phyloP scores from a whole-genome alignment of 2,797 vertebrate species.

The Gymnodraco acuticeps region DNA sequence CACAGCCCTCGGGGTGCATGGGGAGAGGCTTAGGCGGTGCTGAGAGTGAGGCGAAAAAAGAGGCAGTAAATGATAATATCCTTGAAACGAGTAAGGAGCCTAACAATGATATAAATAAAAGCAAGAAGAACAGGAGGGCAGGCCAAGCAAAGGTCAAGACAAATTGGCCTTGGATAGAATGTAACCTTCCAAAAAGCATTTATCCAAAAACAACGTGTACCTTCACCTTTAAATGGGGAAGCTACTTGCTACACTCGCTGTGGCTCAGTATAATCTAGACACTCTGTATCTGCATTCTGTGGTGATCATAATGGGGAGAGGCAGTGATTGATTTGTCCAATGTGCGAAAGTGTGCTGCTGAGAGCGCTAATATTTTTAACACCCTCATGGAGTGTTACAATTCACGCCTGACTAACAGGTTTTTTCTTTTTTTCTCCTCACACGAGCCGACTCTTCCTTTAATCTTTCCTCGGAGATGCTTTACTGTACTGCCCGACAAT shows the following conservation, averaged over 20 bases:
- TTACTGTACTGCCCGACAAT: not conserved
- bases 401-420: conserved; percentile 59
- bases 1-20: conserved; percentile 78
- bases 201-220: conserved; percentile 12
- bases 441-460: conserved; percentile 12
- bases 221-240: conserved; percentile 6
- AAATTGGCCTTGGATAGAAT: conserved; percentile 48
- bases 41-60: conserved; percentile 63
- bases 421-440: not conserved
- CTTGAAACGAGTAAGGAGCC: conserved; percentile 73
- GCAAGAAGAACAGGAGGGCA: conserved; percentile 21
- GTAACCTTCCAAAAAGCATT: conserved; percentile 33
- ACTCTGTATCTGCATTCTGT: conserved; percentile 10
- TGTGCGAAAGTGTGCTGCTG: conserved; percentile 69
- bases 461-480: conserved; percentile 13
- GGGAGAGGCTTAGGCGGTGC: conserved; percentile 58
- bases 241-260: not conserved
- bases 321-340: conserved; percentile 63
- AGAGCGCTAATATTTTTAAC: conserved; percentile 74
- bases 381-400: conserved; percentile 68
- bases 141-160: conserved; percentile 72
- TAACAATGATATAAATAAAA: conserved; percentile 77
- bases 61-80: conserved; percentile 81
- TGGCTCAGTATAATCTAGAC: conserved; percentile 1
- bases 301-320: conserved; percentile 22